Base-by-base conservation (phyloP, 2,113 vertebrate genomes). In the Orientallactaga bullata region DNA sequence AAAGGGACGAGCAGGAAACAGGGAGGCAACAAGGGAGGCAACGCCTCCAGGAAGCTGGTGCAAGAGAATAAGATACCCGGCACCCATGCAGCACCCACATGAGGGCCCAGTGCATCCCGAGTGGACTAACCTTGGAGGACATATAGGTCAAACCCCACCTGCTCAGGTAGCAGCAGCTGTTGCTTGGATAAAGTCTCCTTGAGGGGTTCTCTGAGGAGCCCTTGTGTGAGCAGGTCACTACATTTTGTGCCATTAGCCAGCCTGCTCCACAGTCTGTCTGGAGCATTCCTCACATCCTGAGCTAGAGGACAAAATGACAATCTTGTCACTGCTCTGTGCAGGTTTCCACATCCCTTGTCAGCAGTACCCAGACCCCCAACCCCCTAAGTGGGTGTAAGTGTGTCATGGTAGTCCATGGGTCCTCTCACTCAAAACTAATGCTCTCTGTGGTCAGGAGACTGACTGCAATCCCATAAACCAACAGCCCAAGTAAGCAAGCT, bases 401-500 rank as follows among this genome's bases (percentile, higher is more conserved):
- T 60, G 60, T 63, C 32, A 37, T 4, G 5, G 30, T 12, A 55
- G 72, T 6, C 5, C 0, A 26, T 63, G 35, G 47, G 66, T 20
- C 87, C 3, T 24, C 2, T 32, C 37, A 2, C 86, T 42, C 61
- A 88, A 85, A 91, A 90, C 32, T 30, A 37, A 0, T 0, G 35
- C 10, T 74, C 1, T 7, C 21, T 15, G 71, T 2, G 28, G 58
- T 86, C 88, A 84, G 78, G 76, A 78, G 79, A 81, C 63, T 39
- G 91, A 79, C 39, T 20, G 32, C 11, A 39, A 73, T 93, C 95
- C 91, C 32, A 81, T 95, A 89, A 96, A 42, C 30, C 85, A 18
- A 18, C 79, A 93, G 91, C 95, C 86, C 68, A 60, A 94, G 78
- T 93, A 94, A 89, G 86, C 86, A 12, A 21, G 68, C 7, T 79